Base-by-base conservation (phyloP, 2,797 vertebrate species). In the Avahi laniger region DNA sequence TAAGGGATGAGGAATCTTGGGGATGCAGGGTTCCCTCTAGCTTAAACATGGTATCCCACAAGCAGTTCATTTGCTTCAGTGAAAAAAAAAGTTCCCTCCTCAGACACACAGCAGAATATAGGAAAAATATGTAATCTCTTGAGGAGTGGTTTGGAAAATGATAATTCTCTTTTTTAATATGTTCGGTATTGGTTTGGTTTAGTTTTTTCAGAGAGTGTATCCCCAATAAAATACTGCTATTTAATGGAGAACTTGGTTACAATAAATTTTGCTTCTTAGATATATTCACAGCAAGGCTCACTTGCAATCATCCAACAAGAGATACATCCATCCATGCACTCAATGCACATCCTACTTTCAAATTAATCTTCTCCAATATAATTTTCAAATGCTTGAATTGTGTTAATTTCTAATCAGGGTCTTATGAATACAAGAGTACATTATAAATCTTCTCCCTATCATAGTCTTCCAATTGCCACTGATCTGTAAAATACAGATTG, bases 401-500 rank as follows among this genome's bases (percentile, higher is more conserved):
- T 78, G n/a, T 79, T 90, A 92, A n/a, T 67, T 89, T 92, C 41
- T 81, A 50, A 24, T 82, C 24, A 79, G 9, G 41, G 50, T 72
- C 65, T 95, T 73, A 81, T 13, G n/a, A 95, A 81, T 61, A 88
- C 69, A 85, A 28, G 26, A 12, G 73, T 78, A 61, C 20, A 78
- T 38, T 65, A 67, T 76, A 97, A 93, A 95, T 92, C 61, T 67
- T 89, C 61, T 94, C 24, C 38, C 75, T 89, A 61, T 87, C 65
- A 87, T 1, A 57, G 46, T 81, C 57, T 93, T 89, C 41, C 48
- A 85, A 86, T 30, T 87, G 43, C 52, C 59, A 80, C 69, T 91
- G 65, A 41, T 72, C 30, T 95, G 10, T 95, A 95, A 96, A 97
- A 94, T 80, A 91, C 24, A 91, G 33, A 81, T 69, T 67, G 59